These are phyloP conservation scores for Vireo altiloquus DNA, from an alignment of 2,113 vertebrate genomes.

Conservation along the genomic window DNA sequence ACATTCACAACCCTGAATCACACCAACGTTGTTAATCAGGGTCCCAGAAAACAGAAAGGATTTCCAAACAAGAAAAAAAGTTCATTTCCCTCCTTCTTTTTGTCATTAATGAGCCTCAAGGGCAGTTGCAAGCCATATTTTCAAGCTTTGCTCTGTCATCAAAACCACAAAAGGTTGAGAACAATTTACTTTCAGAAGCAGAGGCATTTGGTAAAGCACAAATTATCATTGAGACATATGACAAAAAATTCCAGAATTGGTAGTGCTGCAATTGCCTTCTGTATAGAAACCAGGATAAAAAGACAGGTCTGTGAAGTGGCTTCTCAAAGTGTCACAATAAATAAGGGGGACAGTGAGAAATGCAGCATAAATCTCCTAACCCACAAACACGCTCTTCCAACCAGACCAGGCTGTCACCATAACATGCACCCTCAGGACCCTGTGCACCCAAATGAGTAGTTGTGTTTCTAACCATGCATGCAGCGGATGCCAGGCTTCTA, in stretches of 20 bases:
- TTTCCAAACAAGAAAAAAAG: neutral
- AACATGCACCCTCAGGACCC: neutral
- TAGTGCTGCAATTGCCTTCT: neutral
- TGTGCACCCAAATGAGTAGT: neutral
- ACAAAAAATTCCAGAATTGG: neutral
- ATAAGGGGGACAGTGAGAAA: neutral
- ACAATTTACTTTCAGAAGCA: neutral
- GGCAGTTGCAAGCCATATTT: neutral
- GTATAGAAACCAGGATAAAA: neutral
- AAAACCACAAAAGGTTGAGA: neutral
- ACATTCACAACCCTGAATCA: neutral
- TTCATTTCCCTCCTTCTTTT: neutral
- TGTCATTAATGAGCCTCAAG: neutral
- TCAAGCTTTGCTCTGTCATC: neutral
- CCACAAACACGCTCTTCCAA: neutral
- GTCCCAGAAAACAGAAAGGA: neutral
- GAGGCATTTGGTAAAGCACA: slow-evolving; percentile 3
- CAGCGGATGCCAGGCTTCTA: neutral
- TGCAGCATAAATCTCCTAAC: neutral
- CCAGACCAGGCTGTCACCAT: neutral
- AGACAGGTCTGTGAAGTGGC: neutral
- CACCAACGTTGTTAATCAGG: neutral
- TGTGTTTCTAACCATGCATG: neutral
- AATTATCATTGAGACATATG: neutral
- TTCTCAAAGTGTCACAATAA: neutral